Evolutionary conservation across 2,113 vertebrate species (phyloP).

Genomic region (Pygoscelis antarcticus): DNA sequence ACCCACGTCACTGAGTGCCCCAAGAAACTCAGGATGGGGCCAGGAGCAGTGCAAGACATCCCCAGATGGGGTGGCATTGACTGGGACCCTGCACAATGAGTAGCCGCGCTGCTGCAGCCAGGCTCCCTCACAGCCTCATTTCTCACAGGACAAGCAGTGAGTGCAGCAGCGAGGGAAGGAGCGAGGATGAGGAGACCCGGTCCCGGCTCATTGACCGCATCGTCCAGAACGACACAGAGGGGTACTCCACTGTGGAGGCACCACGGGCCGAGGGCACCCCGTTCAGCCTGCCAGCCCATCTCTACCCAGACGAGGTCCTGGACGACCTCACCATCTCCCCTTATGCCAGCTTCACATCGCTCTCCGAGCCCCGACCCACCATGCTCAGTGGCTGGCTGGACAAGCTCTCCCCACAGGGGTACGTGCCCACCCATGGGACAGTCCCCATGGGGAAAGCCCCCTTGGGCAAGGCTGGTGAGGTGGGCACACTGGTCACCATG

Average conservation of each 20-base stretch:
- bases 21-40: accelerated
- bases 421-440: background rate
- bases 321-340: slow-evolving; percentile 95
- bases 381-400: slow-evolving; percentile 93
- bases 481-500: background rate
- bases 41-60: background rate
- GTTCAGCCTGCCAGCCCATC: slow-evolving; percentile 71
- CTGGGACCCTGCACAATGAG: too few relatives aligned
- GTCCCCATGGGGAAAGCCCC: background rate
- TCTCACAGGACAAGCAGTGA: background rate
- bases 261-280: background rate
- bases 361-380: slow-evolving; percentile 78
- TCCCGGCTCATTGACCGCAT: slow-evolving; percentile 63
- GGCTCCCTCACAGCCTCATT: accelerated
- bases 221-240: slow-evolving; percentile 71
- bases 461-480: background rate
- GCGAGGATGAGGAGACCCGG: slow-evolving; percentile 23
- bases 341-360: slow-evolving; percentile 91
- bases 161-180: slow-evolving; percentile 39
- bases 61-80: background rate
- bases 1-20: accelerated
- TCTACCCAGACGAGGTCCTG: slow-evolving; percentile 73
- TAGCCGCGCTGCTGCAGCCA: too few relatives aligned
- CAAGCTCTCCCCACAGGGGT: slow-evolving; percentile 98
- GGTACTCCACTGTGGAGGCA: slow-evolving; percentile 86